These are phyloP conservation scores for Cossypha heuglini DNA, from an alignment of 2,797 vertebrate species.

Conservation along the genomic window DNA sequence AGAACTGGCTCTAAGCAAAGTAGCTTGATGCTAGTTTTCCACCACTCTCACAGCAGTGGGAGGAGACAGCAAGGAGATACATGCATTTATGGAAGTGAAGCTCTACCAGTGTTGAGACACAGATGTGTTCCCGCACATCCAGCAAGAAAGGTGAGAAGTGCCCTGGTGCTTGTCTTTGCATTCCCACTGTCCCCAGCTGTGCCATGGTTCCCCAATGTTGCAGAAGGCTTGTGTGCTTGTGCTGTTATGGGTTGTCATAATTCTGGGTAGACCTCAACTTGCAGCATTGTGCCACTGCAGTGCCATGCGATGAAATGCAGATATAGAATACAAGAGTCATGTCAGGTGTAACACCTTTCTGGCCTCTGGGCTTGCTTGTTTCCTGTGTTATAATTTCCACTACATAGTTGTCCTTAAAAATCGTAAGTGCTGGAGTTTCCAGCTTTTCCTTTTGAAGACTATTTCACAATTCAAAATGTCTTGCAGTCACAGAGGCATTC, in stretches of 20 bases:
- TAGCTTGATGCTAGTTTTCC: background rate
- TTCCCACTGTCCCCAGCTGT: background rate
- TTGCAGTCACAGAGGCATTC: background rate
- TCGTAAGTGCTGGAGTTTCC: background rate
- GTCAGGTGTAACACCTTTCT: background rate
- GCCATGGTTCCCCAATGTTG: accelerated
- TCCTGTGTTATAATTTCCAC: background rate
- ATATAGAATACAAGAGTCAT: background rate
- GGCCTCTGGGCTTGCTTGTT: background rate
- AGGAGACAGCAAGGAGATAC: background rate
- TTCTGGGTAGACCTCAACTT: background rate
- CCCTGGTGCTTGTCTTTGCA: background rate
- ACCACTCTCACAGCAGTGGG: background rate
- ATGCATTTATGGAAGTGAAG: background rate
- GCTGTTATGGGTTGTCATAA: accelerated
- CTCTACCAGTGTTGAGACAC: background rate
- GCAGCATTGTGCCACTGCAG: background rate
- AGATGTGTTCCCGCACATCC: accelerated
- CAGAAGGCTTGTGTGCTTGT: accelerated
- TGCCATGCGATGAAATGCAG: background rate
- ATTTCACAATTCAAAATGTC: background rate
- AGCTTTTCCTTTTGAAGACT: background rate
- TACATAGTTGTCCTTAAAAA: background rate
- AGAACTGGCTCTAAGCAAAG: background rate
- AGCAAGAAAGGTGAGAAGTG: background rate